Base-by-base conservation (phyloP, 1,140 invertebrate genomes). In the Meloidogyne exigua region DNA sequence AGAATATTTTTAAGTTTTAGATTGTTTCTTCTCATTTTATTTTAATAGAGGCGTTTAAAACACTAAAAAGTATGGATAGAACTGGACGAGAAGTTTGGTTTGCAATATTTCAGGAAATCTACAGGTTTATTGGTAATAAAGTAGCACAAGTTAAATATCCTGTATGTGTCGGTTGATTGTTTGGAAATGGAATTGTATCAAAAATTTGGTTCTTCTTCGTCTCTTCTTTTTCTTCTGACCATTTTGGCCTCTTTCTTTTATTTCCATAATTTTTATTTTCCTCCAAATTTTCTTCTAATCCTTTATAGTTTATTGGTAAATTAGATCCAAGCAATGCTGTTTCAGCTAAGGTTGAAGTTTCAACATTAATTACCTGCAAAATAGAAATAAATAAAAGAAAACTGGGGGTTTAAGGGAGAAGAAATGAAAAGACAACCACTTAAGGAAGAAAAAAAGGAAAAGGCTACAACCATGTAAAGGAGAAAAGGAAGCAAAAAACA, bases 111-210 rank as follows among this genome's bases (percentile, higher is more conserved):
- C n/a, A n/a, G n/a, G n/a, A n/a, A n/a, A n/a, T n/a, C n/a, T n/a
- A n/a, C n/a, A n/a, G n/a, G n/a, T n/a, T n/a, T n/a, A n/a, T n/a
- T n/a, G 84, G 80, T 39, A 85, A 74, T 63, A 85, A 63, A n/a
- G 84, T 85, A 49, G 84, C 84, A 49, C 79, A 81, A 49, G 81
- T 85, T 28, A 85, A 70, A 66, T 85, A 85, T 21, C 84, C 84
- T 44, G 84, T 86, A 66, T 85, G 83, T 32, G 84, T 86, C n/a
- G 83, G 83, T 70, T 85, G 83, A 12, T 62, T 67, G 11, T 57
- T 64, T 12, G 83, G 83, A 62, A 68, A 84, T n/a, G 80, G 77
- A 36, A 84, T 77, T n/a, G 78, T 68, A 42, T 69, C 72, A 12
- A 68, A 62, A 9, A 57, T 36, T 13, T 1, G 13, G 23, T 15